These are phyloP conservation scores for Malacoraja senta DNA, from an alignment of 2,797 vertebrate genomes.

Conservation along the genomic window DNA sequence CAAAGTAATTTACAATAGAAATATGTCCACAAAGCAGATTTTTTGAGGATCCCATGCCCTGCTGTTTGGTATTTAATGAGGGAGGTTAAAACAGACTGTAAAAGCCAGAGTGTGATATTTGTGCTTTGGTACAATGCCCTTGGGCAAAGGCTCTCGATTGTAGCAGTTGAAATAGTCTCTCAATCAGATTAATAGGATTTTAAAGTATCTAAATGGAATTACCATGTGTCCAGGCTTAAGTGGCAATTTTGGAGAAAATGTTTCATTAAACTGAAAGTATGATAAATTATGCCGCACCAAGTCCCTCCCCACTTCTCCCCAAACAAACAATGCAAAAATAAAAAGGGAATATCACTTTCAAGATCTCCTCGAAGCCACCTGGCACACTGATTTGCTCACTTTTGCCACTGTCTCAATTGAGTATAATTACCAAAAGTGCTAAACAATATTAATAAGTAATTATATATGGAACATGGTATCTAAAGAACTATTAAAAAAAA, in stretches of 20 bases:
- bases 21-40: not conserved
- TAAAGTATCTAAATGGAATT: not conserved
- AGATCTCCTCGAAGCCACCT: not conserved
- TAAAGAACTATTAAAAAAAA: not conserved
- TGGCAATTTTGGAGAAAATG: not conserved
- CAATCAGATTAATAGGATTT: not conserved
- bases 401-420: not conserved
- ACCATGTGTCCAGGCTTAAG: not conserved
- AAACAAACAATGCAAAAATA: not conserved
- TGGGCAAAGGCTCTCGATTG: not conserved
- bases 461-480: not conserved
- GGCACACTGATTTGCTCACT: not conserved
- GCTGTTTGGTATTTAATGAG: not conserved
- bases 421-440: not conserved
- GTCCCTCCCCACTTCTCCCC: no score
- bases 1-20: not conserved
- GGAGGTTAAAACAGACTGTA: not conserved
- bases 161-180: not conserved
- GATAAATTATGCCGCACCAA: not conserved
- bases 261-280: not conserved
- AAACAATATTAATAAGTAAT: not conserved
- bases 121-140: not conserved
- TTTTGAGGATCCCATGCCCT: not conserved
- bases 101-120: no score
- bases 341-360: not conserved